These are phyloP conservation scores for Scaptomyza polygonia DNA, from an alignment of 2,888 invertebrate genomes.

Conservation along the genomic window DNA sequence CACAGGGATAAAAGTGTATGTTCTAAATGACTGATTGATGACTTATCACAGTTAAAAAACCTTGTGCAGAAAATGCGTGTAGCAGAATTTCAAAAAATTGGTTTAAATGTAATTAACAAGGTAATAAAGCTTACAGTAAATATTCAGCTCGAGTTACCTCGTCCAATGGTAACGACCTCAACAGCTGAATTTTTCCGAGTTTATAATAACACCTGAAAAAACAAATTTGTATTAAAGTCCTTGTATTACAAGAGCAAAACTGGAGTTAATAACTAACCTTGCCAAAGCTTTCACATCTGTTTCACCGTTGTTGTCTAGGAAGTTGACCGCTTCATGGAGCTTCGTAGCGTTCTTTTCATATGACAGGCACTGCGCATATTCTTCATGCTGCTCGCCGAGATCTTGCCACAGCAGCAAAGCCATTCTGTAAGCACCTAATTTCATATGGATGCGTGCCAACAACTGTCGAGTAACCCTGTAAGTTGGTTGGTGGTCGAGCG, in stretches of 20 bases:
- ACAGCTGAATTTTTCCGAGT: slow-evolving; percentile 55
- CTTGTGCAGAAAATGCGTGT: too few relatives aligned
- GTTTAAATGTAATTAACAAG: too few relatives aligned
- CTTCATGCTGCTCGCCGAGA: slow-evolving; percentile 47
- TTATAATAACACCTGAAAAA: slow-evolving; percentile 73
- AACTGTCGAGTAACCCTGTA: slow-evolving; percentile 85
- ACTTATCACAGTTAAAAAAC: too few relatives aligned
- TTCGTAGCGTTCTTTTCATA: slow-evolving; percentile 58
- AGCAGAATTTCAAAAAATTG: too few relatives aligned
- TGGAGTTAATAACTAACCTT: slow-evolving; percentile 54
- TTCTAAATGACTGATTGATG: too few relatives aligned
- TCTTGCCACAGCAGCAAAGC: slow-evolving; percentile 79
- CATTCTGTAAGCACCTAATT: slow-evolving; percentile 85
- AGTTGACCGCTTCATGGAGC: slow-evolving; percentile 85
- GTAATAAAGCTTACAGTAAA: slow-evolving; percentile 61
- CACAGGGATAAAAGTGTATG: too few relatives aligned
- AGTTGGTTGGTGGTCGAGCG: slow-evolving; percentile 83
- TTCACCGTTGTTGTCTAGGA: slow-evolving; percentile 76
- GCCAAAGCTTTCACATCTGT: slow-evolving; percentile 64
- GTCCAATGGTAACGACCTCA: slow-evolving; percentile 61
- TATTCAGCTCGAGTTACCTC: slow-evolving; percentile 69
- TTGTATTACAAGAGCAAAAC: not conserved
- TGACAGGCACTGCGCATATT: slow-evolving; percentile 76
- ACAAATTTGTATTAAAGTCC: not conserved
- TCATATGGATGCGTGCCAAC: slow-evolving; percentile 85